These are phyloP conservation scores for Gnatocerus cornutus DNA, from an alignment of 2,888 invertebrate genomes.

Conservation along the genomic window DNA sequence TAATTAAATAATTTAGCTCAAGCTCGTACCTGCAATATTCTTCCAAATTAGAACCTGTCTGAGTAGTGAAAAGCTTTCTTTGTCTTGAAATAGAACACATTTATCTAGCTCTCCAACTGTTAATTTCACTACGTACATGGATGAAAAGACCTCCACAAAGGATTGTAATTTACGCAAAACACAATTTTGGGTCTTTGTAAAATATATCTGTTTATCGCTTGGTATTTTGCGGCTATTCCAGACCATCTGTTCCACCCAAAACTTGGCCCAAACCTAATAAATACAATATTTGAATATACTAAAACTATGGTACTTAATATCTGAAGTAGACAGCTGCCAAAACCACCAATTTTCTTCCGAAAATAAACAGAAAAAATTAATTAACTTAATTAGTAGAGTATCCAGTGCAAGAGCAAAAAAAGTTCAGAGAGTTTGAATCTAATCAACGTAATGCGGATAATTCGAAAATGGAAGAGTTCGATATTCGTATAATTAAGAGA, in stretches of 20 bases:
- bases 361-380: background rate
- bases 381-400: background rate
- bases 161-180: constrained; percentile 30
- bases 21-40: background rate
- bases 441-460: constrained; percentile 4
- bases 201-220: constrained; percentile 33
- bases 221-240: constrained; percentile 26
- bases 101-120: constrained; percentile 15
- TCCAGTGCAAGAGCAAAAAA: background rate
- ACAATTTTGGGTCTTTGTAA: constrained; percentile 37
- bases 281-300: constrained; percentile 8
- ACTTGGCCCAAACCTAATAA: constrained; percentile 18
- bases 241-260: constrained; percentile 3
- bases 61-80: constrained; percentile 6
- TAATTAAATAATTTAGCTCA: background rate
- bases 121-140: constrained; percentile 5
- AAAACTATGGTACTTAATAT: constrained; percentile 1
- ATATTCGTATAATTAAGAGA: constrained; percentile 11
- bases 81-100: constrained; percentile 17
- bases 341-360: background rate
- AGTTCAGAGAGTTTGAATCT: background rate
- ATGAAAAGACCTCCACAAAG: constrained; percentile 22
- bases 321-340: background rate
- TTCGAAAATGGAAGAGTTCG: background rate
- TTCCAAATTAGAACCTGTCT: background rate